Evolutionary conservation across 2,113 vertebrate species (phyloP).

Genomic region (Daboia siamensis): DNA sequence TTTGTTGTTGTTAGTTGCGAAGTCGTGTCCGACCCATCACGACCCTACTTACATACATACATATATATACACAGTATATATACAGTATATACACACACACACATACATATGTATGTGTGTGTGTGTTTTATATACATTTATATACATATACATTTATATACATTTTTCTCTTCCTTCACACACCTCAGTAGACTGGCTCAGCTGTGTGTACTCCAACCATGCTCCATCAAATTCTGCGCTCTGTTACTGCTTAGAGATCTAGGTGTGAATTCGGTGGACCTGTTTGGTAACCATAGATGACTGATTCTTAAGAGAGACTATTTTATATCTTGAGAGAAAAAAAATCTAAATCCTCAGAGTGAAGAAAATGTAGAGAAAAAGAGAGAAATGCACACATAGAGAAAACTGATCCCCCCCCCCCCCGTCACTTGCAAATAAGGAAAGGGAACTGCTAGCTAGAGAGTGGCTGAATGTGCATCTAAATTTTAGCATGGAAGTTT

Average conservation of each 20-base stretch:
- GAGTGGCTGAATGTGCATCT: neutral
- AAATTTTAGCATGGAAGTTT: neutral
- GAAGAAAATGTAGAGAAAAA: neutral
- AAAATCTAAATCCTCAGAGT: neutral
- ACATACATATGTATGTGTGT: too few species aligned
- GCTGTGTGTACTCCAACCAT: neutral
- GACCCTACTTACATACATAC: too few species aligned
- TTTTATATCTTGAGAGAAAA: neutral
- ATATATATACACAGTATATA: too few species aligned
- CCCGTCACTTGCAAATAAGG: neutral
- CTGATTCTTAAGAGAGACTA: neutral
- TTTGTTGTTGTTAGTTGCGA: too few species aligned
- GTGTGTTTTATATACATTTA: too few species aligned
- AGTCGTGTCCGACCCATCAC: too few species aligned
- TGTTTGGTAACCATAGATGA: too few species aligned
- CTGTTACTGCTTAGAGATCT: neutral
- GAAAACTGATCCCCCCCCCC: neutral
- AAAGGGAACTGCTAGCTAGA: neutral
- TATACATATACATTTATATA: too few species aligned
- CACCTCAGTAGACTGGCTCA: neutral
- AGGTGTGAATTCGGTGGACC: neutral
- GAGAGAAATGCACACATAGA: neutral
- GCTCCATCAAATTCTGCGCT: neutral
- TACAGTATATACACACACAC: too few species aligned
- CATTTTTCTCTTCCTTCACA: neutral